A percentile compares a stretch with the other conserved stretches of the same genome.
Conservation (phyloP, 2,888 invertebrate species). For the Hyposoter dolosus region DNA sequence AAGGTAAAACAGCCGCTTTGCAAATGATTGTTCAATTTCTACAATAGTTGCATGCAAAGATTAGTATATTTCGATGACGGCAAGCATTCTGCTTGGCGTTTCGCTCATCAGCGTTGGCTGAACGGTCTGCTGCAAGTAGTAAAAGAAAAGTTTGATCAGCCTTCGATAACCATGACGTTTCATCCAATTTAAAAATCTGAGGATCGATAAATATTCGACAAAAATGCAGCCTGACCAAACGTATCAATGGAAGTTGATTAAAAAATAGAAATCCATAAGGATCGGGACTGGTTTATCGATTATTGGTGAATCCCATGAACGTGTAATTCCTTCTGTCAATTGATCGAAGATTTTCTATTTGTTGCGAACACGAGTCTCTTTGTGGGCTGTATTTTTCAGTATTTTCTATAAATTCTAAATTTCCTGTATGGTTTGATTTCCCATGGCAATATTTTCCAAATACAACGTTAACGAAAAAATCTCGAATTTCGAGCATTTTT, state of each 20-base stretch:
- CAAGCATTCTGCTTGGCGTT: not conserved
- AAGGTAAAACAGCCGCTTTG: not conserved
- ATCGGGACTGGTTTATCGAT: not conserved
- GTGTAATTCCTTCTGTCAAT: not conserved
- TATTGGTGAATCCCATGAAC: not conserved
- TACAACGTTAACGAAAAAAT: not conserved
- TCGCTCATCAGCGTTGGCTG: not conserved
- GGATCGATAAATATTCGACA: not conserved
- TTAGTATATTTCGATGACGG: not conserved
- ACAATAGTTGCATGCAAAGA: no score
- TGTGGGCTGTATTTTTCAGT: not conserved
- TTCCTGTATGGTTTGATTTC: not conserved
- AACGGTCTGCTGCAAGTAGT: conserved; percentile 69
- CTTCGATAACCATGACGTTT: conserved; percentile 48
- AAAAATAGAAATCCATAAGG: not conserved
- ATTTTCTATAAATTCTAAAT: not conserved
- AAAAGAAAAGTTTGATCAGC: conserved; percentile 73
- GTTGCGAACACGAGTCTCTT: not conserved
- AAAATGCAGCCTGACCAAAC: not conserved
- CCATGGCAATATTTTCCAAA: not conserved
- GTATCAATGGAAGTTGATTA: not conserved
- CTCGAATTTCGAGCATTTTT: not conserved
- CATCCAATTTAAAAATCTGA: not conserved
- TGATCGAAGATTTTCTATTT: not conserved
- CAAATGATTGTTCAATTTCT: no score